These are phyloP conservation scores for Megalops cyprinoides DNA, from an alignment of 2,797 vertebrate species.

Conservation along the genomic window DNA sequence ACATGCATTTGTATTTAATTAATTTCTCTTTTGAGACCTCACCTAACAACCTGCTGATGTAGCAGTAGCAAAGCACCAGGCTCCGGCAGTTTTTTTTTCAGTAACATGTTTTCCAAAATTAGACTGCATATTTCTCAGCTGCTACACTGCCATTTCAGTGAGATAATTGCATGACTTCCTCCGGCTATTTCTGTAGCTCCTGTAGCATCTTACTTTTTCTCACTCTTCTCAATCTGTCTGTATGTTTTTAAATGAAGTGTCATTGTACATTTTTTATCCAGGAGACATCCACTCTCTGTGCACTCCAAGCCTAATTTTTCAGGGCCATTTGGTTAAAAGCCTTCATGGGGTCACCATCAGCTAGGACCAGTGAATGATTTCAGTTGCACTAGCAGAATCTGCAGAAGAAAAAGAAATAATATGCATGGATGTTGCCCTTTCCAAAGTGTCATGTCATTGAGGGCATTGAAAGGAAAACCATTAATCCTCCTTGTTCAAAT, in stretches of 20 bases:
- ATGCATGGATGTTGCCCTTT: not conserved
- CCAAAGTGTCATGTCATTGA: not conserved
- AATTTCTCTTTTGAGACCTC: not conserved
- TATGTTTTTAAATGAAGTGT: constrained; percentile 18
- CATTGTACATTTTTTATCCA: constrained; percentile 2
- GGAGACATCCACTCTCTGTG: not conserved
- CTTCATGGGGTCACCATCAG: not conserved
- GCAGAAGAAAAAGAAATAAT: not conserved
- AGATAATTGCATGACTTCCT: constrained; percentile 18
- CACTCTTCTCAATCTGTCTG: not conserved
- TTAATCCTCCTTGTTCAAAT: not conserved
- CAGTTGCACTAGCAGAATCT: not conserved
- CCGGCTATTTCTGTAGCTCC: constrained; percentile 2
- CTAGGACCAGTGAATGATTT: not conserved
- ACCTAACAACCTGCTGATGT: not conserved
- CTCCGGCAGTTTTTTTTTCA: not conserved
- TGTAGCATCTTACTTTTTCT: not conserved
- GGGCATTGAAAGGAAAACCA: not conserved
- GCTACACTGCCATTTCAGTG: not conserved
- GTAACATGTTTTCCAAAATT: not conserved
- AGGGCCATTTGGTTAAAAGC: constrained; percentile 4
- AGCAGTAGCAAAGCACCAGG: not conserved
- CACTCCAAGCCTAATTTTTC: not conserved
- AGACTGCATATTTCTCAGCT: not conserved
- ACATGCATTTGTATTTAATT: not conserved